phyloP scores from a whole-genome alignment of 2,113 vertebrate genomes.

The Tupaia tana region DNA sequence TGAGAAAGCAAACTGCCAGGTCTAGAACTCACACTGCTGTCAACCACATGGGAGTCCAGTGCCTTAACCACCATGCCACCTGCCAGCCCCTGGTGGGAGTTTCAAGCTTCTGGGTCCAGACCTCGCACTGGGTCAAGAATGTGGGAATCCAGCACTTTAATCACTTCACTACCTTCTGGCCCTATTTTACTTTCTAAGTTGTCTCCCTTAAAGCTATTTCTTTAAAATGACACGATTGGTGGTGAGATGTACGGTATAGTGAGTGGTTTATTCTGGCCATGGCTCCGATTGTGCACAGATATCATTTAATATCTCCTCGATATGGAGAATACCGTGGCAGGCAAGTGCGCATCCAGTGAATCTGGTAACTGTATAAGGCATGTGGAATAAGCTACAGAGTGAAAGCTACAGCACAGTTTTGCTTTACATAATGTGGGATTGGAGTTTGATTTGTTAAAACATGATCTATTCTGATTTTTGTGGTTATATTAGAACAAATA shows the following conservation, averaged over 20 bases:
- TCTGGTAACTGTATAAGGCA: background rate
- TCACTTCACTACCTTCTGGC: too few relatives aligned
- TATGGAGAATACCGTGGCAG: background rate
- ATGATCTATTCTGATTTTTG: background rate
- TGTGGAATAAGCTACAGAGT: background rate
- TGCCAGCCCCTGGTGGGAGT: too few relatives aligned
- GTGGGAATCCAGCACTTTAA: too few relatives aligned
- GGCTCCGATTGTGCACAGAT: background rate
- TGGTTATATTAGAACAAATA: background rate
- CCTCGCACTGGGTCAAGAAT: too few relatives aligned
- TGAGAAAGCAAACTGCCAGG: too few relatives aligned
- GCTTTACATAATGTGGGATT: background rate
- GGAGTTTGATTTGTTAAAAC: background rate
- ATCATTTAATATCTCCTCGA: background rate
- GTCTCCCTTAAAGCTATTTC: constrained; percentile 20
- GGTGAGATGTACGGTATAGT: background rate
- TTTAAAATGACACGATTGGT: background rate
- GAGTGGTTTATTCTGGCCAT: background rate
- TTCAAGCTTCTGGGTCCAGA: too few relatives aligned
- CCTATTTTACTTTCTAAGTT: constrained; percentile 32
- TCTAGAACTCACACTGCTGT: too few relatives aligned
- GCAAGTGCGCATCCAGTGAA: background rate
- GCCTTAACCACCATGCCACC: too few relatives aligned
- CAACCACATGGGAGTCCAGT: too few relatives aligned
- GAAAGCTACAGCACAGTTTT: background rate